phyloP scores from a whole-genome alignment of 2,888 invertebrate genomes.

The Leptinotarsa juncta region DNA sequence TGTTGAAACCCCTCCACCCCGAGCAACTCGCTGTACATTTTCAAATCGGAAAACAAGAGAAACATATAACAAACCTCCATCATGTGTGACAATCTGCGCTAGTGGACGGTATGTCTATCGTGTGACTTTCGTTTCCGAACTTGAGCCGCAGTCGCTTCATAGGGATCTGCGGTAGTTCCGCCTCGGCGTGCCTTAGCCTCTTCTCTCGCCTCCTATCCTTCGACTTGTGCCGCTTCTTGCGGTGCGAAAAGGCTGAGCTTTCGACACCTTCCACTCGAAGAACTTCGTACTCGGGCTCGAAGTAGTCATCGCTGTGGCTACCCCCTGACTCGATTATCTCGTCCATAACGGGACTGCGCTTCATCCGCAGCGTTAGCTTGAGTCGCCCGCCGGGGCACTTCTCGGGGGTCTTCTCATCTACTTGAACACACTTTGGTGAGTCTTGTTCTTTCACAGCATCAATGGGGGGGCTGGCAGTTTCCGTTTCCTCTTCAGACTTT shows the following conservation, averaged over 20 bases:
- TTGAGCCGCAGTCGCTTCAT: slow-evolving; percentile 89
- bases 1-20: slow-evolving; percentile 16
- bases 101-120: slow-evolving; percentile 87
- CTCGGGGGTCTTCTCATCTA: slow-evolving; percentile 55
- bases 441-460: slow-evolving; percentile 50
- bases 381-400: slow-evolving; percentile 67
- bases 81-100: slow-evolving; percentile 57
- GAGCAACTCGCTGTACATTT: neutral
- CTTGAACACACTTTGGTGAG: slow-evolving; percentile 52
- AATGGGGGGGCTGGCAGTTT: slow-evolving; percentile 58
- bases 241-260: slow-evolving; percentile 66
- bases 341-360: slow-evolving; percentile 86
- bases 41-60: slow-evolving; percentile 22
- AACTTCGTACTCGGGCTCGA: slow-evolving; percentile 86
- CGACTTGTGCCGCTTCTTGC: slow-evolving; percentile 74
- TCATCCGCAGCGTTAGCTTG: slow-evolving; percentile 86
- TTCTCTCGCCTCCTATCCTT: slow-evolving; percentile 60
- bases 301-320: slow-evolving; percentile 73
- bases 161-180: slow-evolving; percentile 72
- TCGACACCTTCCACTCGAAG: slow-evolving; percentile 83
- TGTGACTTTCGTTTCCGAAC: slow-evolving; percentile 89
- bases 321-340: slow-evolving; percentile 86
- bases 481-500: slow-evolving; percentile 45
- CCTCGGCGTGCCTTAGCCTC: slow-evolving; percentile 51
- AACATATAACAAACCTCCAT: slow-evolving; percentile 30